These are phyloP conservation scores for Morpho deidamia DNA, from an alignment of 2,888 invertebrate genomes.

Conservation along the genomic window DNA sequence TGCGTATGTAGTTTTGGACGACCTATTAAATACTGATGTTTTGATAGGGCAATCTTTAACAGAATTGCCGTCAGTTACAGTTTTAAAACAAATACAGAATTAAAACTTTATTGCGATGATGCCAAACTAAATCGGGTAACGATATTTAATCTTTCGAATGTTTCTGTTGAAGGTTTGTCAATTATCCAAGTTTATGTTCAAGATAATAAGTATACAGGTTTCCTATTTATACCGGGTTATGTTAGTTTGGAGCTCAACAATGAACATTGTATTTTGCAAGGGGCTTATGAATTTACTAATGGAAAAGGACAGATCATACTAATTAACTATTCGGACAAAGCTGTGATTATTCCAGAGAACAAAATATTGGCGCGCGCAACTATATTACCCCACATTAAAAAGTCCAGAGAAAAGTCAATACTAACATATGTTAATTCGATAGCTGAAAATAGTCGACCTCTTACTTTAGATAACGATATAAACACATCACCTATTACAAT, in stretches of 20 bases:
- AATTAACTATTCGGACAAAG: neutral
- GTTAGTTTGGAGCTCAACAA: neutral
- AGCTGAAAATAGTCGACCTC: neutral
- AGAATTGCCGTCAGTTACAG: neutral
- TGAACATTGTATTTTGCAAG: neutral
- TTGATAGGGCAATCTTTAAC: constrained; percentile 1
- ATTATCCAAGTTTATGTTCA: neutral
- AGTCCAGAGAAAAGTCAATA: neutral
- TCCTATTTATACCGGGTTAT: neutral
- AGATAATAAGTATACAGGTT: neutral
- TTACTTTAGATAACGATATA: neutral
- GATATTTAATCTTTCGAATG: neutral
- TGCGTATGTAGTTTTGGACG: neutral
- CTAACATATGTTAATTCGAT: neutral
- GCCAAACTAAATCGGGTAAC: neutral
- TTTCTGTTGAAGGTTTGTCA: neutral
- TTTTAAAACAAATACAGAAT: neutral
- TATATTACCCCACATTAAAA: neutral
- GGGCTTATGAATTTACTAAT: neutral
- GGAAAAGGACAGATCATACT: neutral
- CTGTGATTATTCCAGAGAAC: neutral
- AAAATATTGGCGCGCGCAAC: neutral
- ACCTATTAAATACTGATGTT: neutral
- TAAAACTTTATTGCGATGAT: neutral
- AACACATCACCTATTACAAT: neutral